Percentiles rank a stretch among this genome's conserved stretches.
Conservation (phyloP, 2,113 vertebrate species). For the Himantopus leucocephalus region DNA sequence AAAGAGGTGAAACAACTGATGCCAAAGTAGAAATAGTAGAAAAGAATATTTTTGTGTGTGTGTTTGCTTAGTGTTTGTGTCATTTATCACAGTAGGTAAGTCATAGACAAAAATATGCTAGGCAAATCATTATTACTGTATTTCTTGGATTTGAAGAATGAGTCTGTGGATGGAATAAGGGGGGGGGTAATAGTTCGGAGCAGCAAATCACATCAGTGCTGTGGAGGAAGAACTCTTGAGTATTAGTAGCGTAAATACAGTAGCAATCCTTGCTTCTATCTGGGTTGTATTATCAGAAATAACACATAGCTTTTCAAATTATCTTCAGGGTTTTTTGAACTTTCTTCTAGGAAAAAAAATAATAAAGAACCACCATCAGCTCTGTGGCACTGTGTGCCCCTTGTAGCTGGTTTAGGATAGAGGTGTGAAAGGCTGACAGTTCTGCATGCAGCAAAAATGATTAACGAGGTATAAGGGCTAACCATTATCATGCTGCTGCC, state of each 20-base stretch:
- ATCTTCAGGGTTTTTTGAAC: background rate
- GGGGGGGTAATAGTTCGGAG: background rate
- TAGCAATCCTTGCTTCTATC: background rate
- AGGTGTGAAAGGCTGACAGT: background rate
- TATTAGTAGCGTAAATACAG: background rate
- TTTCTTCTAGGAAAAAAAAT: background rate
- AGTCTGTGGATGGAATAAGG: background rate
- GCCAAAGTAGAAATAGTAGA: background rate
- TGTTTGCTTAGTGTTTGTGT: background rate
- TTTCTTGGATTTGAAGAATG: background rate
- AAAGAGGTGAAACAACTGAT: background rate
- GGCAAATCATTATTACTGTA: background rate
- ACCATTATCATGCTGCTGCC: background rate
- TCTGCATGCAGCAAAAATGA: background rate
- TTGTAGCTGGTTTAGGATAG: fast-evolving
- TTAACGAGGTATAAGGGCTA: background rate
- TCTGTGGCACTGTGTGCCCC: background rate
- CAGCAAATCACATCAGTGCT: background rate
- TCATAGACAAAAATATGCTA: background rate
- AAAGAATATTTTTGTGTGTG: background rate
- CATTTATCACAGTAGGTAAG: background rate
- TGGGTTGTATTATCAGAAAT: background rate
- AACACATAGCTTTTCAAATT: background rate
- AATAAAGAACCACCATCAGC: background rate
- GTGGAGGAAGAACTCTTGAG: background rate